Base-by-base conservation (phyloP, 2,797 vertebrate genomes). In the Poeciliopsis presidionis region DNA sequence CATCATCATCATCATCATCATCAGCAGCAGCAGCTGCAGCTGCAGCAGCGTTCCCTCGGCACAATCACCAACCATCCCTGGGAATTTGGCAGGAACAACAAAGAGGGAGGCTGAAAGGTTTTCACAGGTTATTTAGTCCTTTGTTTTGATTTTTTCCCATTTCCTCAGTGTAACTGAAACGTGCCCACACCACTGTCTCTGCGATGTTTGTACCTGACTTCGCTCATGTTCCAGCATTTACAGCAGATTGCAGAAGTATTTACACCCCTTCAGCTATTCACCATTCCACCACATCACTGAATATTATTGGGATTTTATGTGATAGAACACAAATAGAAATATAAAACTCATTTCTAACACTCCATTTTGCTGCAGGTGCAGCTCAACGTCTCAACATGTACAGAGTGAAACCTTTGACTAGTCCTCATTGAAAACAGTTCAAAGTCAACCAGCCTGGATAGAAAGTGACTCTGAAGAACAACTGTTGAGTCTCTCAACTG, bases 121-220 rank as follows among this genome's bases (percentile, higher is more conserved):
- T 87, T 84, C 55, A 79, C 80, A 79, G 75, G 76, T 83, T 84
- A 57, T 83, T 80, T 74, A 45, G 25, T 77, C 33, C 18, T 16
- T 73, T 73, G 41, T 59, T 61, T 49, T 73, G 5, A 9, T 36
- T 70, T 83, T 82, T 79, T 25, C 81, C 81, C 16, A 39, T 36
- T 86, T 84, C 39, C 75, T 87, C 75, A 33, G 7, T 8, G 20
- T 8, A 45, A 39, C n/a, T 43, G 28, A 72, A 75, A 65, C 51
- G 73, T 77, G 76, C 80, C 76, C 72, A 70, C 77, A 72, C 46
- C 12, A 2, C 75, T 61, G 41, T 4, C 5, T 75, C 77, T 87
- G 18, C 25, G 2, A 6, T 4, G 46, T 67, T 77, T 75, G 83
- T 75, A 65, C 75, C 43, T 74, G 63, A 63, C 61, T 36, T 65